Evolutionary conservation across 1,140 invertebrate genomes (phyloP), one percentile per base, ranked within the genome.

Genomic region (Sinella curviseta): DNA sequence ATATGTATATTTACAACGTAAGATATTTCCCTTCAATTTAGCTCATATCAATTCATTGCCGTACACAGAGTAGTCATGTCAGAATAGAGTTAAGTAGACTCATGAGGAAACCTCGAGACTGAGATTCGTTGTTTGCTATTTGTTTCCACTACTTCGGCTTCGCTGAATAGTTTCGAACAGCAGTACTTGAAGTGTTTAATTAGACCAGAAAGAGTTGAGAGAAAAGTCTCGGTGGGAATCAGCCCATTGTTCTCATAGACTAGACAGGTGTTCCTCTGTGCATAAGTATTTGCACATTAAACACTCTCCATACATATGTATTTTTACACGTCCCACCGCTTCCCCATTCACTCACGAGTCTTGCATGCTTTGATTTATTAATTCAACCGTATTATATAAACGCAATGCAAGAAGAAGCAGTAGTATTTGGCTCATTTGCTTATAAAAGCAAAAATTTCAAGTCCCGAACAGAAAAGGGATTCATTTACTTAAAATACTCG

Each of bases 281-380:
- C 65, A 70, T 70, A 70, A 70, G 65, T 70, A 70, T 70, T 70
- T 70, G 65, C 65, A 70, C 26, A 70, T 70, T 70, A 31, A 24
- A 70, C 31, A 70, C 65, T 17, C 57, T 65, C 57, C 26, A 65
- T 65, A n/a, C 57, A 65, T 65, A 65, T 65, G 57, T 65, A 65
- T 65, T 65, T 65, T 65, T 65, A 17, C 57, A 65, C 57, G 57
- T n/a, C 24, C 24, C 57, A 65, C 16, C 24, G 57, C 14, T n/a
- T 65, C 16, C 4, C 20, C 39, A 48, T n/a, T n/a, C n/a, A n/a
- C n/a, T n/a, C n/a, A n/a, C n/a, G n/a, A n/a, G n/a, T n/a, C n/a
- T n/a, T n/a, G n/a, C n/a, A n/a, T n/a, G n/a, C n/a, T n/a, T n/a
- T n/a, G n/a, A n/a, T n/a, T n/a, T n/a, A n/a, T n/a, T n/a, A n/a